Percentiles rank a stretch among this genome's conserved stretches.
Conservation (phyloP, 1,140 invertebrate species). For the Apis dorsata region DNA sequence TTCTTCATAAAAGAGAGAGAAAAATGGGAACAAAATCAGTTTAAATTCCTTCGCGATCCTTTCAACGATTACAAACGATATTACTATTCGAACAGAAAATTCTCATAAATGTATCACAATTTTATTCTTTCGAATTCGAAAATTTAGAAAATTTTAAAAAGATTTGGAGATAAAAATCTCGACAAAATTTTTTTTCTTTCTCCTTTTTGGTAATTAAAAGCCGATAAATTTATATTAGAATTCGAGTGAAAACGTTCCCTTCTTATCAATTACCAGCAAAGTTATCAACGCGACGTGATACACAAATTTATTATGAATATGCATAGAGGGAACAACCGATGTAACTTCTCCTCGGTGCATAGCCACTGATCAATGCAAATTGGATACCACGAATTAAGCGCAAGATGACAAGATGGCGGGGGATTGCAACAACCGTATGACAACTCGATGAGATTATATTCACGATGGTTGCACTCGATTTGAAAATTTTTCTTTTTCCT, state of each 20-base stretch:
- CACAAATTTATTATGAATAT: slow-evolving; percentile 32
- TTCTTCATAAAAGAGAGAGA: no score
- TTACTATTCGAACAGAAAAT: no score
- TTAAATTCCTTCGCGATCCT: no score
- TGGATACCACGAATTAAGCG: slow-evolving; percentile 37
- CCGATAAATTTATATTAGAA: not conserved
- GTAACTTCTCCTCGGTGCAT: slow-evolving; percentile 4
- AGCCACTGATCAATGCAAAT: slow-evolving; percentile 44
- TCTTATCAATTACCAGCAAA: slow-evolving; percentile 22
- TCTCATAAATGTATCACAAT: no score
- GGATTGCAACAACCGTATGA: slow-evolving; percentile 4
- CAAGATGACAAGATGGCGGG: slow-evolving; percentile 15
- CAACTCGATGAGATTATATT: not conserved
- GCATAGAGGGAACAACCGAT: not conserved
- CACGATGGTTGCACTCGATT: not conserved
- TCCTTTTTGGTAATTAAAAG: not conserved
- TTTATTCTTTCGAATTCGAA: no score
- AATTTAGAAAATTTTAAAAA: no score
- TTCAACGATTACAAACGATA: no score
- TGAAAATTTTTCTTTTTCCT: not conserved
- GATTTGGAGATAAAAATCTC: no score
- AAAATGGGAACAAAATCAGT: no score
- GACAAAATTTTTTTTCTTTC: no score
- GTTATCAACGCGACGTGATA: not conserved
- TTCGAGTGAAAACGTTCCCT: not conserved